Evolutionary conservation across 2,888 invertebrate genomes (phyloP).

Genomic region (Xylocampa areola): DNA sequence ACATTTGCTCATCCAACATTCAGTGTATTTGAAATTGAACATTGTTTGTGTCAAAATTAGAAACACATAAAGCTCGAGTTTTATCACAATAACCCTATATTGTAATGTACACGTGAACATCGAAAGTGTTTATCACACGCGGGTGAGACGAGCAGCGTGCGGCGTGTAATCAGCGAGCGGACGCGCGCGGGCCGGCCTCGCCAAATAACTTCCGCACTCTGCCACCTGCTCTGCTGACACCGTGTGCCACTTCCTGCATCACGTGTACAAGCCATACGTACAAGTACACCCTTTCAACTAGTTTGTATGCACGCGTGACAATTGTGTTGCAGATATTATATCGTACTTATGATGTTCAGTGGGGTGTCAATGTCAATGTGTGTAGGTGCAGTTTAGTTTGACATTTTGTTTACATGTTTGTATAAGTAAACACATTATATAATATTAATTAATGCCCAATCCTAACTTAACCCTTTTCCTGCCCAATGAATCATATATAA

Average conservation of each 20-base stretch:
- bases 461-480: too few relatives aligned
- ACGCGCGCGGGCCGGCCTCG: slow-evolving; percentile 63
- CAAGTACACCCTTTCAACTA: slow-evolving; percentile 15
- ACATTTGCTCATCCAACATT: too few relatives aligned
- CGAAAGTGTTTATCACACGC: slow-evolving; percentile 53
- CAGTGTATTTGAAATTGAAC: too few relatives aligned
- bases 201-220: slow-evolving; percentile 81
- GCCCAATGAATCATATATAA: too few relatives aligned
- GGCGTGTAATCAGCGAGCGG: slow-evolving; percentile 73
- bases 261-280: slow-evolving; percentile 38
- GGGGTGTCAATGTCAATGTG: neutral
- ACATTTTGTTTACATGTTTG: too few relatives aligned
- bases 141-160: slow-evolving; percentile 19
- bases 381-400: neutral
- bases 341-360: neutral
- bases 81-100: too few relatives aligned
- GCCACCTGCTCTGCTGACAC: slow-evolving; percentile 51
- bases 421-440: too few relatives aligned
- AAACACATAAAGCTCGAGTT: too few relatives aligned
- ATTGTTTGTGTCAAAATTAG: too few relatives aligned
- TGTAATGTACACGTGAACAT: slow-evolving; percentile 20
- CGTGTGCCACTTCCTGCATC: slow-evolving; percentile 64
- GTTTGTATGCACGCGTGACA: slow-evolving; percentile 16
- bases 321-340: slow-evolving; percentile 1
- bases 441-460: too few relatives aligned